A percentile compares a stretch with the other conserved stretches of the same genome.
Conservation (phyloP, 2,888 invertebrate species). For the Conomelus anceps region DNA sequence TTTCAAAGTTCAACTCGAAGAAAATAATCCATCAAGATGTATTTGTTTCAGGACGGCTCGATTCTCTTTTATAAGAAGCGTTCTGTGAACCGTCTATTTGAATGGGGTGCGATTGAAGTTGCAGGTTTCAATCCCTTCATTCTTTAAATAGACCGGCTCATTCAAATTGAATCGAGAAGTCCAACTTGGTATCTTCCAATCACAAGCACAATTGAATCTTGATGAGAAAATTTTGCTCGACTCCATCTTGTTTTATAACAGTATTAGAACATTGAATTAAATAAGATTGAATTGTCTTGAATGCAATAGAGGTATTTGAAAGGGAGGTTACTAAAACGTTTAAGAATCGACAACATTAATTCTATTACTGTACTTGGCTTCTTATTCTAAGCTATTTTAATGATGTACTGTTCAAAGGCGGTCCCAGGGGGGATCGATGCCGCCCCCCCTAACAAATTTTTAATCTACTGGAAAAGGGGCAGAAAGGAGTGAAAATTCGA, state of each 20-base stretch:
- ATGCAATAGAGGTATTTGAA: not conserved
- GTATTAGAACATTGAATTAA: not conserved
- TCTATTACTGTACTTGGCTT: too few species aligned
- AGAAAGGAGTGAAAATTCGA: too few species aligned
- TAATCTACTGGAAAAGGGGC: too few species aligned
- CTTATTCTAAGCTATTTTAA: too few species aligned
- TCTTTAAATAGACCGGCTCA: not conserved
- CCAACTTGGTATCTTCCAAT: not conserved
- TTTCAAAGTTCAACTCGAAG: not conserved
- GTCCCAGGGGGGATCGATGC: too few species aligned
- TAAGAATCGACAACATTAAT: too few species aligned
- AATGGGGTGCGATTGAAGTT: not conserved
- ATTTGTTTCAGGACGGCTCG: not conserved
- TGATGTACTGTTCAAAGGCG: too few species aligned
- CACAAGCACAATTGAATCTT: not conserved
- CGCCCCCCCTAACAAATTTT: too few species aligned
- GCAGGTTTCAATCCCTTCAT: not conserved
- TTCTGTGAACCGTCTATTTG: not conserved
- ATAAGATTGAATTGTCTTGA: not conserved
- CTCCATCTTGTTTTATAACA: not conserved
- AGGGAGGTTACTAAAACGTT: not conserved
- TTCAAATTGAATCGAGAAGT: not conserved
- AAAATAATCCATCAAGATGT: not conserved
- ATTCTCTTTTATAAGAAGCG: not conserved
- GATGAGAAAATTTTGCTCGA: not conserved